Percentiles rank a stretch among this genome's conserved stretches.
phyloP scores from a whole-genome alignment of 2,888 invertebrate genomes.

The Zhuqinia jingwanae region DNA sequence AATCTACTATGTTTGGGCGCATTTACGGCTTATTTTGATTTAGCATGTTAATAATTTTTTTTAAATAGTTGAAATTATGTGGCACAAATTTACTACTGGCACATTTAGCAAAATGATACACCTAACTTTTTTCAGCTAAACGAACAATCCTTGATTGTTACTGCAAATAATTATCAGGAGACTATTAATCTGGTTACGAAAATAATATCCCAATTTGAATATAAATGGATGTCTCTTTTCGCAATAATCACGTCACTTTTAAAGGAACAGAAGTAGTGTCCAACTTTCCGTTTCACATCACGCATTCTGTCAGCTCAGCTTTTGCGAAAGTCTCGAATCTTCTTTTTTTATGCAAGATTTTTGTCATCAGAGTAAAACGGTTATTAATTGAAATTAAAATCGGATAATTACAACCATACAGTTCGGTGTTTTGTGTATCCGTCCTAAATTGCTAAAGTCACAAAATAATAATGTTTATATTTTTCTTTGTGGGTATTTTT shows the following conservation, averaged over 20 bases:
- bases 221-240: background rate
- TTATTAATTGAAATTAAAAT: conserved; percentile 19
- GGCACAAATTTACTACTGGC: conserved; percentile 44
- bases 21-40: background rate
- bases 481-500: no score
- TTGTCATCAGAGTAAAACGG: conserved; percentile 11
- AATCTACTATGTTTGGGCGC: background rate
- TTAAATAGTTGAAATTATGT: no score
- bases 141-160: background rate
- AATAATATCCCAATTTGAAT: conserved; percentile 18
- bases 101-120: no score
- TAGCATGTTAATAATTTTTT: no score
- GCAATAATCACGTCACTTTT: conserved; percentile 10
- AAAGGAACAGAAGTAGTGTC: background rate
- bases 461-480: no score
- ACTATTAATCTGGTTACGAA: conserved; percentile 33
- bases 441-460: background rate
- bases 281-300: conserved; percentile 42
- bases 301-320: conserved; percentile 55
- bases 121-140: no score
- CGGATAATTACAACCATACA: conserved; percentile 6
- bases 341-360: background rate
- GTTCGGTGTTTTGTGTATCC: background rate
- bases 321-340: background rate
- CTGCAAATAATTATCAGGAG: conserved; percentile 32